Evolutionary conservation across 2,888 invertebrate genomes (phyloP).

Genomic region (Chelonus formosanus): DNA sequence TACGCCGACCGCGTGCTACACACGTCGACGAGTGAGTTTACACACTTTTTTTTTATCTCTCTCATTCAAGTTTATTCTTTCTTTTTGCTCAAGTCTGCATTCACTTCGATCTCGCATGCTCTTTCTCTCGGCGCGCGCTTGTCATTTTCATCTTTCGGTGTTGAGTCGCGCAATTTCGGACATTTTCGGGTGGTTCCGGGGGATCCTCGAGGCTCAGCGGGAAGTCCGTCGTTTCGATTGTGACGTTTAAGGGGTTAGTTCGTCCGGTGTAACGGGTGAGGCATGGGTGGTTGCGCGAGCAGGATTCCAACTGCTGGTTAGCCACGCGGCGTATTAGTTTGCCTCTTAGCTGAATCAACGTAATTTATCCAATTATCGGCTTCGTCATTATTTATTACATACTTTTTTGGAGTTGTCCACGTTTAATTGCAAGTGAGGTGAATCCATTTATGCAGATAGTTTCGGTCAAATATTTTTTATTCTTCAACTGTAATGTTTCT

Average conservation of each 20-base stretch:
- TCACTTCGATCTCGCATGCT: background rate
- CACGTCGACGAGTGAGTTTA: slow-evolving; percentile 26
- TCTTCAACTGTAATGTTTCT: no score
- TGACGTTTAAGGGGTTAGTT: slow-evolving; percentile 48
- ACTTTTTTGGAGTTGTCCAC: no score
- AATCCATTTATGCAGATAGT: no score
- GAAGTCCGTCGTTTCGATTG: slow-evolving; percentile 36
- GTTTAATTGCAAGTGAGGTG: no score
- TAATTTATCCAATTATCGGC: no score
- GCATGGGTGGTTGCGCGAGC: slow-evolving; percentile 42
- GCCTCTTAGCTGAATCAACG: background rate
- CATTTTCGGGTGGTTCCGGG: slow-evolving; percentile 54
- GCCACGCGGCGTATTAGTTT: slow-evolving; percentile 19
- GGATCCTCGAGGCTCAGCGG: slow-evolving; percentile 43
- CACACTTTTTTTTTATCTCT: slow-evolving; percentile 32
- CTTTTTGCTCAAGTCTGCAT: slow-evolving; percentile 18
- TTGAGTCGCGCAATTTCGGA: slow-evolving; percentile 52
- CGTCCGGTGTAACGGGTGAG: slow-evolving; percentile 45
- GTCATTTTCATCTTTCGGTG: slow-evolving; percentile 29
- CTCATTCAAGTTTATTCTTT: slow-evolving; percentile 17
- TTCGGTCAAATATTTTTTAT: no score
- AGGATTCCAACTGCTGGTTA: slow-evolving; percentile 19
- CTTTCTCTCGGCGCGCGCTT: slow-evolving; percentile 3
- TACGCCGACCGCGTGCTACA: slow-evolving; percentile 38
- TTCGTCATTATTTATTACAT: no score